A percentile compares a stretch with the other conserved stretches of the same genome.
Conservation (phyloP, 2,113 vertebrate species). For the Aviceda subcristata region DNA sequence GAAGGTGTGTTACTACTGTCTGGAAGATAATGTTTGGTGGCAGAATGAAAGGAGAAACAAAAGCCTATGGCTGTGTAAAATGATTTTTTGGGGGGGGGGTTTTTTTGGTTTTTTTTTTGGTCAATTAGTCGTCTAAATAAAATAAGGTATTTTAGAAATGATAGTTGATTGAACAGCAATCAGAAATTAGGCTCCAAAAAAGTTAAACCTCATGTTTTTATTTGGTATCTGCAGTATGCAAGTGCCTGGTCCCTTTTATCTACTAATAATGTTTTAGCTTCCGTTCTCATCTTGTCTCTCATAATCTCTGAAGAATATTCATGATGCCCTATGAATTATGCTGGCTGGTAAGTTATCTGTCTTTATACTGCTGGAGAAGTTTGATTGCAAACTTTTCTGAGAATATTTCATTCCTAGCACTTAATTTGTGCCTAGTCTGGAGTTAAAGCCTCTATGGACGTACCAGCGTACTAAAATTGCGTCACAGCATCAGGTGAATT, state of each 20-base stretch:
- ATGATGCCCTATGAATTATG: neutral
- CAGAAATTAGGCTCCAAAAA: neutral
- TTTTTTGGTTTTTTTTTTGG: too few relatives aligned
- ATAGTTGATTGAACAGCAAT: neutral
- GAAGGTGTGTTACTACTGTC: neutral
- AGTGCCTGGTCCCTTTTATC: neutral
- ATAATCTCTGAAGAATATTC: neutral
- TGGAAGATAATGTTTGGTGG: neutral
- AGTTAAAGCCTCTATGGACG: neutral
- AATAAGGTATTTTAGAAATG: neutral
- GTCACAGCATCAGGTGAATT: neutral
- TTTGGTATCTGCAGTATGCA: neutral
- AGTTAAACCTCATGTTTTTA: neutral
- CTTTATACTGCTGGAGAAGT: neutral
- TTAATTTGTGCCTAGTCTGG: neutral
- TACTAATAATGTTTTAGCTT: neutral
- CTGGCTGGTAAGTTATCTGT: slow-evolving; percentile 42
- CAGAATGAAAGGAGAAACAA: neutral
- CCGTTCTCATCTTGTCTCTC: neutral
- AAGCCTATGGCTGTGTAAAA: neutral
- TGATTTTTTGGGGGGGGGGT: too few relatives aligned
- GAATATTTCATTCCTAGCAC: neutral
- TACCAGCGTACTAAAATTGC: neutral
- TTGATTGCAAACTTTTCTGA: neutral
- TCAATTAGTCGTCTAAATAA: neutral